A percentile compares a stretch with the other conserved stretches of the same genome.
Conservation (phyloP, 2,113 vertebrate species). For the Notiomystis cincta region DNA sequence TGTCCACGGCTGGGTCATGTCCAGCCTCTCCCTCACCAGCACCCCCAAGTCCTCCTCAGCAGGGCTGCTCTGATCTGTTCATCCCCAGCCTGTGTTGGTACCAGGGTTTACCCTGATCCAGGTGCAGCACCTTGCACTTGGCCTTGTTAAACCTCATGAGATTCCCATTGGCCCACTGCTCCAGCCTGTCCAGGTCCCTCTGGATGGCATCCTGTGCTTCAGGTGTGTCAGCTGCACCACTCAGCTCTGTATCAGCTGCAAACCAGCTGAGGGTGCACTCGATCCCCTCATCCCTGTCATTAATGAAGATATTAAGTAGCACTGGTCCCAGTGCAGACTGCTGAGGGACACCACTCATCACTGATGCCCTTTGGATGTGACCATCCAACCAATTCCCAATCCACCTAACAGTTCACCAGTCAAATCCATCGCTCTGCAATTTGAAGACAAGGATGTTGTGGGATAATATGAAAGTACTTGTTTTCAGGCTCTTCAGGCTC, state of each 20-base stretch:
- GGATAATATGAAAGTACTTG: not conserved
- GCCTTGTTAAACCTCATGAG: not conserved
- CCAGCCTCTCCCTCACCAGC: not conserved
- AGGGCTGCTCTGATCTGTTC: not conserved
- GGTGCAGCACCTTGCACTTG: not conserved
- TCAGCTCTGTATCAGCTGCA: not conserved
- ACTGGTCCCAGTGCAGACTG: too few species aligned
- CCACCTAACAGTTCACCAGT: not conserved
- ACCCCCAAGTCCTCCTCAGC: not conserved
- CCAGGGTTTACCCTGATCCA: fast-evolving
- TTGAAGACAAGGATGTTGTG: not conserved
- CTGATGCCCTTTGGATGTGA: not conserved
- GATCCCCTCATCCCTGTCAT: too few species aligned
- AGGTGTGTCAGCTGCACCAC: not conserved
- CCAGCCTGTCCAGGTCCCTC: not conserved
- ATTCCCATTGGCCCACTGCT: not conserved
- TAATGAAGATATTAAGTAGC: not conserved
- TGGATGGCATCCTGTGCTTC: not conserved
- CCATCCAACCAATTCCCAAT: not conserved
- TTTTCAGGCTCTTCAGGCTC: not conserved
- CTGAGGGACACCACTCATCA: fast-evolving
- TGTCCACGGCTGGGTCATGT: not conserved
- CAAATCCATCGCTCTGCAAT: not conserved
- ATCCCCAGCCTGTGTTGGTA: not conserved
- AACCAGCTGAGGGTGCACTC: fast-evolving